These are phyloP conservation scores for Hyperoplus immaculatus DNA, from an alignment of 2,797 vertebrate genomes.

Conservation along the genomic window DNA sequence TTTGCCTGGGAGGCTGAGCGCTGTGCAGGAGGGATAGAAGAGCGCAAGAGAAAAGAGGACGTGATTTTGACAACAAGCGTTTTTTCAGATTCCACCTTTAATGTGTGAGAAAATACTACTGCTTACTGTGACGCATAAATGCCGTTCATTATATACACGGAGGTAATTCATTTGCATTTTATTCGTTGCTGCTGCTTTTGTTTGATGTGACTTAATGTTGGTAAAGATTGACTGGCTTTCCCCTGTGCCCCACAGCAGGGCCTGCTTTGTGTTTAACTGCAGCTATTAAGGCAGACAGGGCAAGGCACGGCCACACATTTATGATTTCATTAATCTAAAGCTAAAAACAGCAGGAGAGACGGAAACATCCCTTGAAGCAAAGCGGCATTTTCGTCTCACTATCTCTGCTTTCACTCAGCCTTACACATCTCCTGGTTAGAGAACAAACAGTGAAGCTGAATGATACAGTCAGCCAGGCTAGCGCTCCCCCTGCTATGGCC, in stretches of 20 bases:
- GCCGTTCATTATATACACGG: neutral
- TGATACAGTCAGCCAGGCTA: neutral
- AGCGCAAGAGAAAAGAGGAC: neutral
- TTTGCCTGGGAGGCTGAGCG: constrained; percentile 37
- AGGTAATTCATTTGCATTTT: neutral
- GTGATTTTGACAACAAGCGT: neutral
- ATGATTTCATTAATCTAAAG: constrained; percentile 69
- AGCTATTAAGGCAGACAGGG: constrained; percentile 59
- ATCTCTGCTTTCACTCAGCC: constrained; percentile 24
- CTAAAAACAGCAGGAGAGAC: constrained; percentile 39
- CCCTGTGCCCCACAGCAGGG: constrained; percentile 23
- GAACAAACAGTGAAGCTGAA: neutral
- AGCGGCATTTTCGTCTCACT: constrained; percentile 30
- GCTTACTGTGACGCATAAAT: neutral
- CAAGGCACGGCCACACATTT: constrained; percentile 60
- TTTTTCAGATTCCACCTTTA: too few species aligned
- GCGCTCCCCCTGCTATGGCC: neutral
- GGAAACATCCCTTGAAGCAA: constrained; percentile 28
- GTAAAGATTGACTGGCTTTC: constrained; percentile 16
- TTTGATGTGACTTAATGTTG: neutral
- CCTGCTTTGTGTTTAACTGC: constrained; percentile 47
- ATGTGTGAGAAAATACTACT: neutral
- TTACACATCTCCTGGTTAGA: constrained; percentile 19
- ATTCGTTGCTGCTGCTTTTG: neutral
- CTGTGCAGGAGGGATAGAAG: constrained; percentile 22